Percentiles rank a stretch among this genome's conserved stretches.
Evolutionary conservation across 2,888 invertebrate genomes (phyloP).

Genomic region (Epinotia demarniana): DNA sequence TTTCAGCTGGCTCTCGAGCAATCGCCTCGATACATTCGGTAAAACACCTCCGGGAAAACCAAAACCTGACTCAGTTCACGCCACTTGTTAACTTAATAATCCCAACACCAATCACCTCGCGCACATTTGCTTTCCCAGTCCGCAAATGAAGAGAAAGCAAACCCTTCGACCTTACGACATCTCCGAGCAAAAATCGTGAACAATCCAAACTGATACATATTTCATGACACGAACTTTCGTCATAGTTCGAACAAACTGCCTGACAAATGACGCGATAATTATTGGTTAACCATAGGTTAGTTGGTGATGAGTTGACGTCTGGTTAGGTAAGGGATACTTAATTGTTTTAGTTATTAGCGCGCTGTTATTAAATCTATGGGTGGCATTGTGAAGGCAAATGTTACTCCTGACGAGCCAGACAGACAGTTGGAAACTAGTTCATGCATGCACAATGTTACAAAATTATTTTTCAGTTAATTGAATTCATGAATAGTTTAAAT

Average conservation of each 20-base stretch:
- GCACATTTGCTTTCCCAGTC: constrained; percentile 12
- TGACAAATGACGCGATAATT: constrained; percentile 36
- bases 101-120: constrained; percentile 13
- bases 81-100: constrained; percentile 9
- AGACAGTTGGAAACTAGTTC: neutral
- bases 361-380: constrained; percentile 16
- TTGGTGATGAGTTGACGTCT: constrained; percentile 7
- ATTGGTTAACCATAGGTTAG: constrained; percentile 18
- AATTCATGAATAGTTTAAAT: no score
- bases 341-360: constrained; percentile 21
- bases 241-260: constrained; percentile 24
- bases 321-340: constrained; percentile 27
- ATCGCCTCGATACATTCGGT: neutral
- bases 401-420: neutral
- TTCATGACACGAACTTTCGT: constrained; percentile 41
- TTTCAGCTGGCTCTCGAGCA: neutral
- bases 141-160: constrained; percentile 34
- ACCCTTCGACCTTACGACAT: constrained; percentile 34
- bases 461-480: no score
- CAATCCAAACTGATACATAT: constrained; percentile 39
- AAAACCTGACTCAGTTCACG: neutral
- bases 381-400: constrained; percentile 15
- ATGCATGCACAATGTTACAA: neutral
- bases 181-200: constrained; percentile 41
- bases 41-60: neutral